Percentiles rank a stretch among this genome's conserved stretches.
These are phyloP conservation scores for Parnassius mnemosyne DNA, from an alignment of 2,888 invertebrate genomes.

Conservation along the genomic window DNA sequence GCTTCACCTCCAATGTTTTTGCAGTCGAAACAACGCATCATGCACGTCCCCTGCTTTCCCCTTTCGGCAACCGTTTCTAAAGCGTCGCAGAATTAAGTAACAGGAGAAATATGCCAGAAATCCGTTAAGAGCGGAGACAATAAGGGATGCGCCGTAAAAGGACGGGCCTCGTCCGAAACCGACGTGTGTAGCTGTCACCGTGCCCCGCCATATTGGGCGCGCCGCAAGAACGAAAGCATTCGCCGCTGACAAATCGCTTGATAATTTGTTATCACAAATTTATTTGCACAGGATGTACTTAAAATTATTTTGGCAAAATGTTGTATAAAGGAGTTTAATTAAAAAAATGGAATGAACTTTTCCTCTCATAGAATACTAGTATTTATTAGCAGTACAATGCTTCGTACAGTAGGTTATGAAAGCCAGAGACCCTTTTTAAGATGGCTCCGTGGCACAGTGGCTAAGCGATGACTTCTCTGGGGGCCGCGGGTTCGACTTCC, in stretches of 20 bases:
- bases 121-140: slow-evolving; percentile 49
- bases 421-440: too few species aligned
- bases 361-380: too few species aligned
- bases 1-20: neutral
- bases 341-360: too few species aligned
- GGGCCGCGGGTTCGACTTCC: too few species aligned
- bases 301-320: neutral
- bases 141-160: slow-evolving; percentile 57
- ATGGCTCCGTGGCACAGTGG: too few species aligned
- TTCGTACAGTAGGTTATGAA: too few species aligned
- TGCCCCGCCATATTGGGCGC: slow-evolving; percentile 43
- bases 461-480: too few species aligned
- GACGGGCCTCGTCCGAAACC: slow-evolving; percentile 46
- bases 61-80: slow-evolving; percentile 11
- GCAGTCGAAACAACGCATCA: neutral
- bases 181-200: slow-evolving; percentile 48
- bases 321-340: too few species aligned
- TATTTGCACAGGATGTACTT: slow-evolving; percentile 33
- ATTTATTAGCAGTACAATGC: too few species aligned
- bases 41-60: slow-evolving; percentile 32
- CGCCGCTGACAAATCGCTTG: slow-evolving; percentile 73
- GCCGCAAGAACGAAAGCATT: slow-evolving; percentile 61
- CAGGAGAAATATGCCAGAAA: slow-evolving; percentile 39
- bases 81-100: slow-evolving; percentile 5
- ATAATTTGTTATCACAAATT: slow-evolving; percentile 63